Evolutionary conservation across 2,113 vertebrate species (phyloP).

Genomic region (Hiodon tergisus): DNA sequence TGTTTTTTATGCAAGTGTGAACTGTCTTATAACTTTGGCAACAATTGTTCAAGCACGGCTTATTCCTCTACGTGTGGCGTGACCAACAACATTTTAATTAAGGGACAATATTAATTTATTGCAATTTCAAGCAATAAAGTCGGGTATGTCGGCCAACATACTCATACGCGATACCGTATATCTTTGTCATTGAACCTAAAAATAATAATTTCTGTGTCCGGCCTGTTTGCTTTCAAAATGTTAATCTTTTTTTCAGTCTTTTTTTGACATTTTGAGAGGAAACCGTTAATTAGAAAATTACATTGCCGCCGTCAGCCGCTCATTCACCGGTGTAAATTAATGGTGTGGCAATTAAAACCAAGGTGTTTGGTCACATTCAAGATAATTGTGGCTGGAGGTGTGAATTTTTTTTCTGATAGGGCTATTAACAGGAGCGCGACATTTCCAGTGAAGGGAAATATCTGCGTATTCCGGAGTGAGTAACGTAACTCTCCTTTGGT

Average conservation of each 20-base stretch:
- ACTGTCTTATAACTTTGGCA: conserved; percentile 19
- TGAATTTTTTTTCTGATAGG: conserved; percentile 46
- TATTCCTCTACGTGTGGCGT: too few relatives aligned
- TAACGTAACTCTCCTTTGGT: conserved; percentile 16
- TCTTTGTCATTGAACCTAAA: conserved; percentile 37
- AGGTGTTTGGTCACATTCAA: conserved; percentile 63
- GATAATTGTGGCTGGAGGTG: conserved; percentile 64
- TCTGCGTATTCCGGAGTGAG: conserved; percentile 27
- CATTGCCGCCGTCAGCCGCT: conserved; percentile 54
- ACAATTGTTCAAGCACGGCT: too few relatives aligned
- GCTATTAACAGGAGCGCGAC: conserved; percentile 36
- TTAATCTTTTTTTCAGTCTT: conserved; percentile 57
- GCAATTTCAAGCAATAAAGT: too few relatives aligned
- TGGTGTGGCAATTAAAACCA: conserved; percentile 59
- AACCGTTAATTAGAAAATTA: conserved; percentile 56
- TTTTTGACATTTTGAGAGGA: conserved; percentile 57
- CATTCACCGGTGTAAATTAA: conserved; percentile 58
- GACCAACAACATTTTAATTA: too few relatives aligned
- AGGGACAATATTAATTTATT: too few relatives aligned
- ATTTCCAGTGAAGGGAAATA: conserved; percentile 33
- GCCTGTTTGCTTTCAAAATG: conserved; percentile 45
- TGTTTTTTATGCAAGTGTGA: not conserved
- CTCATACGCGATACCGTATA: not conserved
- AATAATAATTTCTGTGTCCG: conserved; percentile 40
- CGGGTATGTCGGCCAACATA: not conserved